Evolutionary conservation across 2,113 vertebrate species (phyloP).

Genomic region (Lagopus muta): DNA sequence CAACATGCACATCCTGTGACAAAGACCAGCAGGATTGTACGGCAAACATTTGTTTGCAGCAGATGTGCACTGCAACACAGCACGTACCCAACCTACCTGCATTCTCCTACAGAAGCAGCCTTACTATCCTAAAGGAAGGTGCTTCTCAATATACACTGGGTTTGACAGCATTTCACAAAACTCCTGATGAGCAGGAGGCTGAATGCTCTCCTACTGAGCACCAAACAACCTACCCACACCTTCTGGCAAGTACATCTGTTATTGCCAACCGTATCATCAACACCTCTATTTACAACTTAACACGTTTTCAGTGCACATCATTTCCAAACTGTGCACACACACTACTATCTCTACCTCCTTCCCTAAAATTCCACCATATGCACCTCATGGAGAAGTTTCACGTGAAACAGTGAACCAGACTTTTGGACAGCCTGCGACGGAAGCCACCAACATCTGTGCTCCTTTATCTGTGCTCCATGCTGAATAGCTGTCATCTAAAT

Average conservation of each 20-base stretch:
- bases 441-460: not conserved
- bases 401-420: not conserved
- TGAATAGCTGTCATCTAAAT: not conserved
- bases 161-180: not conserved
- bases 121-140: not conserved
- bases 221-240: conserved; percentile 58
- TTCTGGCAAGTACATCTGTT: conserved; percentile 76
- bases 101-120: not conserved
- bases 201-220: conserved; percentile 15
- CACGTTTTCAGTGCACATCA: conserved; percentile 70
- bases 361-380: not conserved
- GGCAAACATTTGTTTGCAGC: not conserved
- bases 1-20: not conserved
- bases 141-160: not conserved
- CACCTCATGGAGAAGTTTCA: not conserved
- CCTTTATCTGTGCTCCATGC: not conserved
- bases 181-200: conserved; percentile 15
- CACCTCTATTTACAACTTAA: conserved; percentile 76
- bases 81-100: accelerated
- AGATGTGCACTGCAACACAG: not conserved
- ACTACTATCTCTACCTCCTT: conserved; percentile 35
- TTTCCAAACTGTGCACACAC: conserved; percentile 56
- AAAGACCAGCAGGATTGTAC: not conserved
- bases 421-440: not conserved
- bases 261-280: conserved; percentile 61